A percentile compares a stretch with the other conserved stretches of the same genome.
Conservation (phyloP, 1,140 invertebrate genomes). For the Hesperophylax magnus region DNA sequence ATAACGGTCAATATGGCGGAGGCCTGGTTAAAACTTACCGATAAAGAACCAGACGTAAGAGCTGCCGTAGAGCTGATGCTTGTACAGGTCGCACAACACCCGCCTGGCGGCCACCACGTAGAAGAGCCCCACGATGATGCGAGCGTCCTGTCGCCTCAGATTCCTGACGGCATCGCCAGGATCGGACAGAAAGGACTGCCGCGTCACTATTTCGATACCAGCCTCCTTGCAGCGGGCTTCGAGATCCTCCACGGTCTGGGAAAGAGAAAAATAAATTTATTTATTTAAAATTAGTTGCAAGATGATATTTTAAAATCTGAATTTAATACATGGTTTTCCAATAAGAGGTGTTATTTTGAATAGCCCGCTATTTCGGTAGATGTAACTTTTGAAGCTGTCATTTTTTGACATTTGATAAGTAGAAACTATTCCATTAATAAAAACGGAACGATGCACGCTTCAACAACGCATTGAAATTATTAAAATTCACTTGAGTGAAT, state of each 20-base stretch:
- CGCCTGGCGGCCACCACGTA: constrained; percentile 96
- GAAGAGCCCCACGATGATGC: constrained; percentile 98
- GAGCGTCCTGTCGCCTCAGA: constrained; percentile 91
- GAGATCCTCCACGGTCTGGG: constrained; percentile 95
- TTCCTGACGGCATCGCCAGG: constrained; percentile 96
- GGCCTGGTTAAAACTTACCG: constrained; percentile 81
- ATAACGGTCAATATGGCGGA: too few species aligned
- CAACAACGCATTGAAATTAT: too few species aligned
- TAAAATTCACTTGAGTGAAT: too few species aligned
- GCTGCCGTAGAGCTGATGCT: constrained; percentile 94
- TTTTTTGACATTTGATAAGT: too few species aligned
- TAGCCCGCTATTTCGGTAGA: too few species aligned
- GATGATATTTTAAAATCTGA: too few species aligned
- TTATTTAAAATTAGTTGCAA: too few species aligned
- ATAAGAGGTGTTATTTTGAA: too few species aligned
- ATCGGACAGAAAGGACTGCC: constrained; percentile 97
- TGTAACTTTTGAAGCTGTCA: too few species aligned
- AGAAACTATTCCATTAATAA: too few species aligned
- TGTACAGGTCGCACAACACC: constrained; percentile 98
- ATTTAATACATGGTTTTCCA: too few species aligned
- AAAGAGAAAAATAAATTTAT: constrained; percentile 51
- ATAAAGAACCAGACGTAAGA: constrained; percentile 99
- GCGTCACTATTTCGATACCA: constrained; percentile 94
- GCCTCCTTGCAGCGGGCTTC: constrained; percentile 94
- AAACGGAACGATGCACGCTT: too few species aligned